These are phyloP conservation scores for Drosophila bipectinata DNA, from an alignment of 1,140 invertebrate species.

Conservation along the genomic window DNA sequence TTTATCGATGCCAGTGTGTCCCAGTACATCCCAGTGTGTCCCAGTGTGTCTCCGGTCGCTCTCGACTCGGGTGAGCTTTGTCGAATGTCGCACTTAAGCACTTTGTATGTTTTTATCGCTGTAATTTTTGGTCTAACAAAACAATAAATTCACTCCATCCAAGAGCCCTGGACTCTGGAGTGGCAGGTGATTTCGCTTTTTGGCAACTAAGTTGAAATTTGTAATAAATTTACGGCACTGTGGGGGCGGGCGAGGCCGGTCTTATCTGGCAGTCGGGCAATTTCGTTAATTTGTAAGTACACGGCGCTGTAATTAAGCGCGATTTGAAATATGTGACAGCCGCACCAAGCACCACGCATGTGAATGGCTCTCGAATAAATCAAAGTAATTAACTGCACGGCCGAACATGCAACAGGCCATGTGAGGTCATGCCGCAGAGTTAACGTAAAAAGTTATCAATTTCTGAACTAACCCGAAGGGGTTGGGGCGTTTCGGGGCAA, in stretches of 20 bases:
- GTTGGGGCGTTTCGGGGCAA: not conserved
- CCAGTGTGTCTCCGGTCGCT: constrained; percentile 6
- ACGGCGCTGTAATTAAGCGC: constrained; percentile 67
- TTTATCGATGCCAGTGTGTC: constrained; percentile 49
- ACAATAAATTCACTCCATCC: constrained; percentile 44
- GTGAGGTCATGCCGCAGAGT: constrained; percentile 44
- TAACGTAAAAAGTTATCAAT: constrained; percentile 38
- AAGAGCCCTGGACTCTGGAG: constrained; percentile 11
- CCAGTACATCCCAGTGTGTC: constrained; percentile 7
- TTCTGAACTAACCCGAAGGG: constrained; percentile 14
- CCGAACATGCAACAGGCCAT: constrained; percentile 69
- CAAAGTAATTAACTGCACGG: constrained; percentile 74
- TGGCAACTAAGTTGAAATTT: constrained; percentile 38
- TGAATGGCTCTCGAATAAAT: constrained; percentile 72
- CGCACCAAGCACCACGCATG: constrained; percentile 45
- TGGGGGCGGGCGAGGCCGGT: not conserved
- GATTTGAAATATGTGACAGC: constrained; percentile 76
- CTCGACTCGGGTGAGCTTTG: not conserved
- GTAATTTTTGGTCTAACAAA: constrained; percentile 63
- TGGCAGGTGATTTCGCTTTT: constrained; percentile 29
- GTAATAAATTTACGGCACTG: constrained; percentile 39
- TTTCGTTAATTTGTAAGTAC: constrained; percentile 76
- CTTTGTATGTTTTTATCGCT: constrained; percentile 59
- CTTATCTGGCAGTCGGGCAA: constrained; percentile 29
- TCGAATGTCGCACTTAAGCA: constrained; percentile 49